Base-by-base conservation (phyloP, 1,140 invertebrate genomes). In the Glomeris maerens region DNA sequence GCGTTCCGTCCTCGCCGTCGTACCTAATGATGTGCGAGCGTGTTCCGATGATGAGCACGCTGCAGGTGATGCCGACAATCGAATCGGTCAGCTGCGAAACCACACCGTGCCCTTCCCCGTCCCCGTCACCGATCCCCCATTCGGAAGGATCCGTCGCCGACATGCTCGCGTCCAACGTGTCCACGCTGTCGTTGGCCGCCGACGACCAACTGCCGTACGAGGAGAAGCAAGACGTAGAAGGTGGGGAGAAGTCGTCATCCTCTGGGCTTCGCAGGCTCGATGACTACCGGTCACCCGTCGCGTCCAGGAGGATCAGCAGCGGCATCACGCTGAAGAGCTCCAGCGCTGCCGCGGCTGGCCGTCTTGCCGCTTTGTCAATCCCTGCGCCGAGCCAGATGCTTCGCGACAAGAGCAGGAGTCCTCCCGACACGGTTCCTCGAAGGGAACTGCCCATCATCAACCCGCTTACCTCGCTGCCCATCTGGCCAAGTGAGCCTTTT, bases 361-460 rank as follows among this genome's bases (percentile, higher is more conserved):
- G 48, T 14, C 44, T 50, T 2, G 36, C 23, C 38, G 4, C 50
- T 2, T 54, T 52, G 26, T 38, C 51, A 25, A 31, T 52, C n/a
- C 38, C 31, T 0, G 20, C n/a, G 25, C 41, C 27, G 23, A 5
- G 17, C n/a, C 7, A 31, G 13, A n/a, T 17, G 27, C 26, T 36
- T 36, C 26, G 45, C 26, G 56, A 57, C 26, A 52, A 46, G 22
- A 45, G 42, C 27, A 25, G 27, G 21, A 51, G 49, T 31, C 54
- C 55, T 21, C 57, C 41, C 49, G 61, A 61, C 10, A 72, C 77
- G 47, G 72, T 73, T 27, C 64, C 65, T 13, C 60, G 53, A 36
- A 83, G 82, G 61, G 81, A 81, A 53, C 66, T 90, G 47, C 88
- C 88, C 3, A 91, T 92, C 52, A 90, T 92, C 51, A 92, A 91